These are phyloP conservation scores for Stomatorhinus ivindoensis DNA, from an alignment of 2,113 vertebrate genomes.

Conservation along the genomic window DNA sequence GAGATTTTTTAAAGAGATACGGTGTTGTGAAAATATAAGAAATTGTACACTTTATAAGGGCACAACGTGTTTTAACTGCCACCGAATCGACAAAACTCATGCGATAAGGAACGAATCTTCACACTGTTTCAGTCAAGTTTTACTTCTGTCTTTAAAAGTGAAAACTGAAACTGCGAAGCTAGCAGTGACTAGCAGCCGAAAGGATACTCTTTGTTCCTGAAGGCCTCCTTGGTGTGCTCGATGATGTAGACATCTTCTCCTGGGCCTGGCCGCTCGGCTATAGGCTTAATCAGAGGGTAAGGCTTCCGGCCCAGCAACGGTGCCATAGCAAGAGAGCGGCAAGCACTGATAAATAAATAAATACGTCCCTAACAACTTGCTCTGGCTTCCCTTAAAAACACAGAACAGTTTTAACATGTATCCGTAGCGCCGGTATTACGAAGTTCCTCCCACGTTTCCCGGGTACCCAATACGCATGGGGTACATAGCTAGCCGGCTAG, in stretches of 20 bases:
- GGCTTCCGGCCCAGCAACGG: slow-evolving; percentile 92
- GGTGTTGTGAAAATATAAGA: background rate
- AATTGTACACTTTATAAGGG: background rate
- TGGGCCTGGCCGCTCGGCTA: slow-evolving; percentile 68
- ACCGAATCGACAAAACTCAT: background rate
- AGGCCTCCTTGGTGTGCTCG: slow-evolving; percentile 89
- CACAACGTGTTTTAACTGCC: background rate
- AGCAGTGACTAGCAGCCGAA: slow-evolving; percentile 21
- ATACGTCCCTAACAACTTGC: background rate
- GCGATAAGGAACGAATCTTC: background rate
- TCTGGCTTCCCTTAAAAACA: background rate
- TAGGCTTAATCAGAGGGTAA: slow-evolving; percentile 80
- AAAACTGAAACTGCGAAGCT: background rate
- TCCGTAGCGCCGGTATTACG: slow-evolving; percentile 18
- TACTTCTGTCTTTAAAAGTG: background rate
- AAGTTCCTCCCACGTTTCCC: slow-evolving; percentile 39
- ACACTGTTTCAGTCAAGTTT: background rate
- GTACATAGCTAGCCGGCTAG: slow-evolving; percentile 31
- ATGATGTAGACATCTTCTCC: slow-evolving; percentile 79
- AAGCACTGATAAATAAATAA: background rate
- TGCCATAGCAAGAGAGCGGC: slow-evolving; percentile 69
- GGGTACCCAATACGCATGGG: slow-evolving; percentile 36
- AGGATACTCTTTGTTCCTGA: slow-evolving; percentile 96
- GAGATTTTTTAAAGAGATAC: background rate
- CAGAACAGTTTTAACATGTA: slow-evolving; percentile 39